These are phyloP conservation scores for Cloeon dipterum DNA, from an alignment of 2,888 invertebrate genomes.

Conservation along the genomic window DNA sequence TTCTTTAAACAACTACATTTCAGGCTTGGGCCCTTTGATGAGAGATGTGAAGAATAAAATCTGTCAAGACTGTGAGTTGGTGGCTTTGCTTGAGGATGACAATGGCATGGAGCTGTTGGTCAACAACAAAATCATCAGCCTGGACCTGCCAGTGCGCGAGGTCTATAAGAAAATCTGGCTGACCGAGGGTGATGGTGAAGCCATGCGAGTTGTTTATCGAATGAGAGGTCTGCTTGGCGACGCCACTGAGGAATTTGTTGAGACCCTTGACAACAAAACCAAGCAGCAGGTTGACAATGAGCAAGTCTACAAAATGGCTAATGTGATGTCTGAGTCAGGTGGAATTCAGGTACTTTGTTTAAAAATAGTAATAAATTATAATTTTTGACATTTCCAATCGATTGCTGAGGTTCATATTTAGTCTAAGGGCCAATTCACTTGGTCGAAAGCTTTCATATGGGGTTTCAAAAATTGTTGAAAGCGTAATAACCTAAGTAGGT, in stretches of 20 bases:
- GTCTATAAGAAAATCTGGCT: constrained; percentile 50
- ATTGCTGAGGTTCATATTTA: not conserved
- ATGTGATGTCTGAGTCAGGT: constrained; percentile 58
- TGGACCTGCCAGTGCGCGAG: constrained; percentile 89
- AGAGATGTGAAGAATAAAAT: constrained; percentile 98
- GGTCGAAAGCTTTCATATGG: no score
- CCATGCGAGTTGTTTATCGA: constrained; percentile 92
- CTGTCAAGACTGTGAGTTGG: constrained; percentile 90
- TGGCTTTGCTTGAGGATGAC: constrained; percentile 93
- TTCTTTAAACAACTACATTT: no score
- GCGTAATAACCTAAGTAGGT: no score
- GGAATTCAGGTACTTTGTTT: constrained; percentile 28
- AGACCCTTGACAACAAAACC: constrained; percentile 64
- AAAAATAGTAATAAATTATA: not conserved
- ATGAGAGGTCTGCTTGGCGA: constrained; percentile 95
- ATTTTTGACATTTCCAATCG: not conserved
- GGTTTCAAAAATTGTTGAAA: no score
- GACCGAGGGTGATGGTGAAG: constrained; percentile 67
- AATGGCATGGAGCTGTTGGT: constrained; percentile 96
- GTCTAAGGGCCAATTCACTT: no score
- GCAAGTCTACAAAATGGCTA: constrained; percentile 77
- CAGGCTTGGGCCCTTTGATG: constrained; percentile 93
- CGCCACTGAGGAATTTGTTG: constrained; percentile 96
- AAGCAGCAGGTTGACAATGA: constrained; percentile 84
- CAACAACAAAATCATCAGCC: constrained; percentile 91